Conservation (phyloP, 2,797 vertebrate species). For the Rhyacichthys aspro region DNA sequence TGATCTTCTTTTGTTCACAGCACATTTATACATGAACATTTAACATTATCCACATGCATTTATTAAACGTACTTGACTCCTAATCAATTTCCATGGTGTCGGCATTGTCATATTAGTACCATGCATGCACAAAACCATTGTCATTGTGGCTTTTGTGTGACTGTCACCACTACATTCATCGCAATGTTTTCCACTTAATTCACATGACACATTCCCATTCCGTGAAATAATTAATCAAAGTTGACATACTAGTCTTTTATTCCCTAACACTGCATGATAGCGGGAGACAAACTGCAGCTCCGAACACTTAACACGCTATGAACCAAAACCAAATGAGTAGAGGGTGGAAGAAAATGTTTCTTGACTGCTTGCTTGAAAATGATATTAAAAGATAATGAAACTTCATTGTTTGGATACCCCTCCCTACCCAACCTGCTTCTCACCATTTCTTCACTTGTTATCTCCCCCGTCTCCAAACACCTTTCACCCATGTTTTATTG, state of each 20-base stretch:
- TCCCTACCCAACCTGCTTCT: slow-evolving; percentile 41
- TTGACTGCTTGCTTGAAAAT: slow-evolving; percentile 76
- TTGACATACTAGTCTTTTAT: slow-evolving; percentile 57
- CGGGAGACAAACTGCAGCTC: slow-evolving; percentile 61
- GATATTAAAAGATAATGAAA: slow-evolving; percentile 67
- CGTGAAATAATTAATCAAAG: slow-evolving; percentile 70
- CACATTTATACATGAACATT: slow-evolving; percentile 50
- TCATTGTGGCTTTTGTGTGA: slow-evolving; percentile 64
- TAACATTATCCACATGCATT: slow-evolving; percentile 67
- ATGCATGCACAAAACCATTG: slow-evolving; percentile 53
- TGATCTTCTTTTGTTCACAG: slow-evolving; percentile 21
- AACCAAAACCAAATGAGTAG: slow-evolving; percentile 70
- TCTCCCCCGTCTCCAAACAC: slow-evolving; percentile 43
- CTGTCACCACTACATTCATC: slow-evolving; percentile 70
- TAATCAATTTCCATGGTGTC: slow-evolving; percentile 61
- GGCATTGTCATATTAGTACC: slow-evolving; percentile 61
- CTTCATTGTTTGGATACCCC: slow-evolving; percentile 69
- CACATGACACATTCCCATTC: slow-evolving; percentile 63
- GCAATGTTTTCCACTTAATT: slow-evolving; percentile 67
- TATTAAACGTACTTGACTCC: slow-evolving; percentile 73
- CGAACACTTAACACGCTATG: slow-evolving; percentile 49
- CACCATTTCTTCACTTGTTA: slow-evolving; percentile 47
- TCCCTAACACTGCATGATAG: slow-evolving; percentile 56
- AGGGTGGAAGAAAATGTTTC: slow-evolving; percentile 90
- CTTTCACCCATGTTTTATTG: slow-evolving; percentile 62